Conservation (phyloP, 2,113 vertebrate genomes). For the Sarotherodon lohbergeri region DNA sequence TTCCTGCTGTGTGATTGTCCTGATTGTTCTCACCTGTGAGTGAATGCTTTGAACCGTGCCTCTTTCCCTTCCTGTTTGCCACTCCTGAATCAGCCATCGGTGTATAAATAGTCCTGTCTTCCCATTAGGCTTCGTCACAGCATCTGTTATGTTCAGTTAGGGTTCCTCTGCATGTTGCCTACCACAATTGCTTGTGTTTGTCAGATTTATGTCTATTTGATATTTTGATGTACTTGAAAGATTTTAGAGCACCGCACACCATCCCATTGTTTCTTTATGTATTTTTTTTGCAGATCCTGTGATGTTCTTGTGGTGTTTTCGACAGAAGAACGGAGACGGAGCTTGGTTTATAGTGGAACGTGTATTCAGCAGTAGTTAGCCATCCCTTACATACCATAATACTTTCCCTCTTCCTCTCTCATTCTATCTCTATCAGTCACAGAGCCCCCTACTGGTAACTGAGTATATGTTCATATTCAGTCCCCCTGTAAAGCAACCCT, state of each 20-base stretch:
- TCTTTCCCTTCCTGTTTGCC: neutral
- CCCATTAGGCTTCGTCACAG: neutral
- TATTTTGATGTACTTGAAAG: neutral
- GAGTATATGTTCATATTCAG: too few species aligned
- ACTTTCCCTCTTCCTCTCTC: too few species aligned
- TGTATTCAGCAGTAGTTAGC: too few species aligned
- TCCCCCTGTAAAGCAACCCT: too few species aligned
- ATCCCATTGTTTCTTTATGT: neutral
- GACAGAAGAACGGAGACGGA: too few species aligned
- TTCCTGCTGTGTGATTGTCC: neutral
- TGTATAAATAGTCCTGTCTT: neutral
- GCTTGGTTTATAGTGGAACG: too few species aligned
- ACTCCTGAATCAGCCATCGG: neutral
- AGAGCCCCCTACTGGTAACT: too few species aligned
- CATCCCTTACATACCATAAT: too few species aligned
- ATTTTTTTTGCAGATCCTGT: neutral
- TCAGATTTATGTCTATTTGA: neutral
- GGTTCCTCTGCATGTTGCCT: neutral
- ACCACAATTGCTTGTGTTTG: neutral
- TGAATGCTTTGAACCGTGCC: neutral
- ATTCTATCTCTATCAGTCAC: too few species aligned
- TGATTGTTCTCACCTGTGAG: neutral
- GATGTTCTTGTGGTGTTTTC: neutral
- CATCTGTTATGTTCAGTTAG: neutral
- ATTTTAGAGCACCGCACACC: neutral